These are phyloP conservation scores for Thinocorus orbignyianus DNA, from an alignment of 2,113 vertebrate species.

Conservation along the genomic window DNA sequence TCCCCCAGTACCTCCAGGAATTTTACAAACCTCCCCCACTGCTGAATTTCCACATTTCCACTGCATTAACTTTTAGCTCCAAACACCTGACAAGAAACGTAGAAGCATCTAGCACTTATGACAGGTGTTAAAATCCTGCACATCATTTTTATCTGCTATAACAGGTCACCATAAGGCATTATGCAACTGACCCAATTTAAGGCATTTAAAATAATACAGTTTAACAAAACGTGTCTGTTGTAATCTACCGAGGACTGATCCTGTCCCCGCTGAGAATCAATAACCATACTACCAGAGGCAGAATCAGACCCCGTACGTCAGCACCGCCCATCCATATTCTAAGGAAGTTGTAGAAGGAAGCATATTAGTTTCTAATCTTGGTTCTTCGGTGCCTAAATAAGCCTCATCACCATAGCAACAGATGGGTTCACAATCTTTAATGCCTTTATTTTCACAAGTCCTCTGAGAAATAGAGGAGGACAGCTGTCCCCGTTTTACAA, in stretches of 20 bases:
- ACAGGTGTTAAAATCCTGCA: background rate
- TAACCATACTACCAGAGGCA: background rate
- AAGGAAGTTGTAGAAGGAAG: slow-evolving; percentile 41
- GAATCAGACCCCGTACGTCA: slow-evolving; percentile 24
- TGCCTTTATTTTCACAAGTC: slow-evolving; percentile 57
- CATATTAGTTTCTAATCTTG: slow-evolving; percentile 43
- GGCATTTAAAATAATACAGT: background rate
- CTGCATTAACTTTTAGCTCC: background rate
- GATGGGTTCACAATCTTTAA: slow-evolving; percentile 42
- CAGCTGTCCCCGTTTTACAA: slow-evolving; percentile 11
- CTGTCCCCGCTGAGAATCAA: background rate
- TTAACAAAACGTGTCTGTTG: background rate
- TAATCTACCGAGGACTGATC: background rate
- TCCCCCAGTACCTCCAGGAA: background rate
- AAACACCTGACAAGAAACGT: background rate
- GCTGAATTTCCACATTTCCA: background rate
- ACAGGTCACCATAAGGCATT: background rate
- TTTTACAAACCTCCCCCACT: background rate
- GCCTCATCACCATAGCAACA: slow-evolving; percentile 48
- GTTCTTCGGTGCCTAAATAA: background rate
- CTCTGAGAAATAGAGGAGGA: slow-evolving; percentile 5
- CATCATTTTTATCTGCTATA: background rate
- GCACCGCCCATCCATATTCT: background rate
- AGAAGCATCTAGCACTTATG: background rate
- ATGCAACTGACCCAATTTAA: slow-evolving; percentile 22